Evolutionary conservation across 2,113 vertebrate genomes (phyloP), one percentile per base, ranked within the genome.

Genomic region (Odocoileus hemionus): DNA sequence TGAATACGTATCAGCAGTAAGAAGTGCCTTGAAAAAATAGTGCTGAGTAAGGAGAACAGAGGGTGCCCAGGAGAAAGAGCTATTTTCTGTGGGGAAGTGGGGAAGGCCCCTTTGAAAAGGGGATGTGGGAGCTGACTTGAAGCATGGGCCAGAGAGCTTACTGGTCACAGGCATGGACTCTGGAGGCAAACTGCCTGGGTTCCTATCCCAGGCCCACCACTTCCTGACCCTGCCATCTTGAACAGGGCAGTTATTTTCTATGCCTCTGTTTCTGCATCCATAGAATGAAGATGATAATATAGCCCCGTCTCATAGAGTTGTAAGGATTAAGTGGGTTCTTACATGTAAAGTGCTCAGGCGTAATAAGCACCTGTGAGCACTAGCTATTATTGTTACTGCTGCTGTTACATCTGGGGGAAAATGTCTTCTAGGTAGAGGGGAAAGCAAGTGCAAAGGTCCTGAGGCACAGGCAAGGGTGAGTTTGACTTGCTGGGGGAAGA

Each of bases 401-500:
- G 58, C 52, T 67, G 30, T 43, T n/a, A 39, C 25, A 13, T 36
- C n/a, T 36, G 3, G 14, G 74, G 23, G 26, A 11, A 70, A 57
- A 5, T 26, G 67, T 61, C 43, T 26, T 52, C 43, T n/a, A 21
- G n/a, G 45, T 17, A 67, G 55, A 25, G 39, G 60, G 9, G 36
- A 28, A 78, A 70, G 67, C 33, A 67, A n/a, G 82, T 43, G n/a
- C 79, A 60, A 43, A 95, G 52, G 92, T 84, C 80, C 52, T 15
- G n/a, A 84, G 52, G 21, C 80, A 83, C 50, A 55, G 50, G 23
- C 1, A 33, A n/a, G 64, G 54, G 52, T 50, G 64, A 70, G 45
- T 57, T 60, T 7, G 43, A 16, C 36, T 7, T 15, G 16, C n/a
- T 25, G 50, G 67, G 79, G 57, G 39, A 47, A 6, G 3, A 21